Evolutionary conservation across 1,140 invertebrate species (phyloP), one percentile per base, ranked within the genome.

Genomic region (Ceratosolen fusciceps): DNA sequence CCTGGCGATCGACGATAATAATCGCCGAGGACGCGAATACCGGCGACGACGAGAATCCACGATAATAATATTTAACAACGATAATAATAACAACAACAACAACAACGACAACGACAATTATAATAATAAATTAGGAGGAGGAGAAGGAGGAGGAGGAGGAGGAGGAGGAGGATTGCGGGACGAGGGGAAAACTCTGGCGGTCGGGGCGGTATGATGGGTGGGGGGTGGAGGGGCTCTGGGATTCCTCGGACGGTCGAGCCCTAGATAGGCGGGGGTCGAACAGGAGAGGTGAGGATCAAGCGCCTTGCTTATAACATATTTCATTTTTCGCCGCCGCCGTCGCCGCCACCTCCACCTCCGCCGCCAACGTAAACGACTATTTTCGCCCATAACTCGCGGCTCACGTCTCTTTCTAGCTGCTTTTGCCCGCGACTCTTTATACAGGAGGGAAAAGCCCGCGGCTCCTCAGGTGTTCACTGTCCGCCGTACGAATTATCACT

Each of bases 241-340:
- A n/a, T n/a, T n/a, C n/a, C n/a, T 47, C 43, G 43, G 54, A 9
- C 16, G n/a, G n/a, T n/a, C n/a, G n/a, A n/a, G n/a, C n/a, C n/a
- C n/a, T n/a, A n/a, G n/a, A n/a, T n/a, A n/a, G 52, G 4, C n/a
- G 56, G 56, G 4, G 4, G 8, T 37, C 29, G 31, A 31, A n/a
- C 19, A 3, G 31, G 12, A n/a, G 29, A 16, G 60, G 31, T 7
- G 60, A 8, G 60, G 31, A 34, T 26, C 52, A 12, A 9, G 10
- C 3, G 19, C 8, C 26, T 70, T 79, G 87, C 83, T 88, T 88
- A 89, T 88, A 88, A 88, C 85, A 88, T 88, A 87, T 89, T 88
- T 88, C 88, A 89, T 88, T 89, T 89, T 89, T 88, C 86, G 83
- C 81, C 24, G 47, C 26, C 31, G n/a, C 60, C 19, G 31, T 14